Percentiles rank a stretch among this genome's conserved stretches.
Conservation (phyloP, 2,888 invertebrate genomes). For the Brachypterus glaber region DNA sequence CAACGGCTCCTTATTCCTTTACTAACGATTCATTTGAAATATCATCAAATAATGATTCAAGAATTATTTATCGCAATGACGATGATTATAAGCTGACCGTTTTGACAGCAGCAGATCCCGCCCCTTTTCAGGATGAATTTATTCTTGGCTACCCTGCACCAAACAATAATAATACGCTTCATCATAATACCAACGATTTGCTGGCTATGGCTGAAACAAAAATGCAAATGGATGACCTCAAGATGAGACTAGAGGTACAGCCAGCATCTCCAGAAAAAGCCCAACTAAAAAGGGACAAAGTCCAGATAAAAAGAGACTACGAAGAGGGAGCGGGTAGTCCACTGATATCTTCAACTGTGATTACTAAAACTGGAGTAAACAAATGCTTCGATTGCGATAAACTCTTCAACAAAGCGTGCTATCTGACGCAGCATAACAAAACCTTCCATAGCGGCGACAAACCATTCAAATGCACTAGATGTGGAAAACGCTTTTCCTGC, state of each 20-base stretch:
- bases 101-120: conserved; percentile 33
- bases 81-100: conserved; percentile 40
- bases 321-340: conserved; percentile 26
- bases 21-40: conserved; percentile 20
- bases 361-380: conserved; percentile 35
- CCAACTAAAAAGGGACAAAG: conserved; percentile 32
- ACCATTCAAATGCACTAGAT: conserved; percentile 74
- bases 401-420: conserved; percentile 76
- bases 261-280: conserved; percentile 34
- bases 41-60: conserved; percentile 18
- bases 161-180: conserved; percentile 15
- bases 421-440: conserved; percentile 84
- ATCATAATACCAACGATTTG: conserved; percentile 15
- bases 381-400: conserved; percentile 79
- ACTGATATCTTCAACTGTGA: conserved; percentile 32
- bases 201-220: conserved; percentile 14
- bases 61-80: conserved; percentile 23
- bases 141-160: conserved; percentile 12
- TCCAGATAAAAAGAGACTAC: neutral
- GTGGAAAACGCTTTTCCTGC: conserved; percentile 74
- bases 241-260: conserved; percentile 25
- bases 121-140: conserved; percentile 21
- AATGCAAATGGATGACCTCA: conserved; percentile 39
- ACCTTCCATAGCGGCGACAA: conserved; percentile 81
- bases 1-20: conserved; percentile 35